Evolutionary conservation across 2,113 vertebrate species (phyloP).

Genomic region (Sapajus apella): DNA sequence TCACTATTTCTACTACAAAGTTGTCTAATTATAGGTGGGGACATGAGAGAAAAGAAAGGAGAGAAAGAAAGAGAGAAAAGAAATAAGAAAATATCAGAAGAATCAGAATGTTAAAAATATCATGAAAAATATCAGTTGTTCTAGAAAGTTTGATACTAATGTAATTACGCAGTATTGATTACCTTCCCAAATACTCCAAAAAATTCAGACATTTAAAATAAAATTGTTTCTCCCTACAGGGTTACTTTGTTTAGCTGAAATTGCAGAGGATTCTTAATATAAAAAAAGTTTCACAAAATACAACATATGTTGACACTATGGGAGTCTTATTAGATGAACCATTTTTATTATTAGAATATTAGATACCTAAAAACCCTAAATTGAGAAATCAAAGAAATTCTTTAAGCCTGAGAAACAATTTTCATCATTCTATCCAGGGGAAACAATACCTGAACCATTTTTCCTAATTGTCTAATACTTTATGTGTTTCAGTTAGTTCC

Average conservation of each 20-base stretch:
- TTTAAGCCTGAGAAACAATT: not conserved
- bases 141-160: not conserved
- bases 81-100: not conserved
- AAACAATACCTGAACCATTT: not conserved
- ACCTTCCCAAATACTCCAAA: not conserved
- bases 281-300: not conserved
- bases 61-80: not conserved
- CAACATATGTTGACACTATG: not conserved
- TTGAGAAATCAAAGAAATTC: not conserved
- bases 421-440: not conserved
- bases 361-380: not conserved
- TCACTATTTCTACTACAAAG: not conserved
- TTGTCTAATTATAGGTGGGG: not conserved
- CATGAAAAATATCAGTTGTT: not conserved
- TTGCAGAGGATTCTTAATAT: not conserved
- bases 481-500: not conserved
- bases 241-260: not conserved
- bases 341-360: not conserved
- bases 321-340: not conserved
- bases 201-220: not conserved
- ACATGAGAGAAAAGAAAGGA: not conserved
- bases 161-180: not conserved
- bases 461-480: not conserved
- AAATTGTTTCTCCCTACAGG: not conserved
- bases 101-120: not conserved